Evolutionary conservation across 2,888 invertebrate genomes (phyloP).

Genomic region (Dryocosmus kuriphilus): DNA sequence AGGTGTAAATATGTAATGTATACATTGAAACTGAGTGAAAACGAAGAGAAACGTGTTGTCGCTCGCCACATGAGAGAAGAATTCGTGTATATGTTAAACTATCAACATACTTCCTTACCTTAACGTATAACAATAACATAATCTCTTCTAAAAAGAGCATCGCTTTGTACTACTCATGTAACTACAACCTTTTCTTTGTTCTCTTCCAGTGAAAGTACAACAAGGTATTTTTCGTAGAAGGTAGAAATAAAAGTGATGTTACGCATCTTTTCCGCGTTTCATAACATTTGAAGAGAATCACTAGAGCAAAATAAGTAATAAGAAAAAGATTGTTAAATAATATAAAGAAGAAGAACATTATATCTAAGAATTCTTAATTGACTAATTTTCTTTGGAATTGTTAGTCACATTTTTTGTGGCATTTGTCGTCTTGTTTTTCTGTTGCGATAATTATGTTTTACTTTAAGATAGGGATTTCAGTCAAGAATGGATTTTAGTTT

Average conservation of each 20-base stretch:
- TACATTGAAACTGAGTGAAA: slow-evolving; percentile 1
- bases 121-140: slow-evolving; percentile 5
- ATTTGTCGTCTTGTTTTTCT: too few relatives aligned
- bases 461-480: not conserved
- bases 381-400: not conserved
- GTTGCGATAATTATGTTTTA: too few relatives aligned
- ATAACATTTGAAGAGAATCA: not conserved
- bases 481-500: slow-evolving; percentile 2
- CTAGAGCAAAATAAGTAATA: not conserved
- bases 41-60: not conserved
- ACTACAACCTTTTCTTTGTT: slow-evolving; percentile 14
- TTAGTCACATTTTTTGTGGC: not conserved
- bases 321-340: not conserved
- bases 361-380: not conserved
- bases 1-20: slow-evolving; percentile 14
- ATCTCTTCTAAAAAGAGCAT: slow-evolving; percentile 26
- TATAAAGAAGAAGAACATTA: not conserved
- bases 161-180: slow-evolving; percentile 23
- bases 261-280: not conserved
- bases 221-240: not conserved
- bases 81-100: not conserved
- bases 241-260: not conserved
- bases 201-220: slow-evolving; percentile 14
- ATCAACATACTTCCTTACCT: slow-evolving; percentile 12
- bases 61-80: not conserved